A percentile compares a stretch with the other conserved stretches of the same genome.
Conservation (phyloP, 2,113 vertebrate genomes). For the Spermophilus dauricus region DNA sequence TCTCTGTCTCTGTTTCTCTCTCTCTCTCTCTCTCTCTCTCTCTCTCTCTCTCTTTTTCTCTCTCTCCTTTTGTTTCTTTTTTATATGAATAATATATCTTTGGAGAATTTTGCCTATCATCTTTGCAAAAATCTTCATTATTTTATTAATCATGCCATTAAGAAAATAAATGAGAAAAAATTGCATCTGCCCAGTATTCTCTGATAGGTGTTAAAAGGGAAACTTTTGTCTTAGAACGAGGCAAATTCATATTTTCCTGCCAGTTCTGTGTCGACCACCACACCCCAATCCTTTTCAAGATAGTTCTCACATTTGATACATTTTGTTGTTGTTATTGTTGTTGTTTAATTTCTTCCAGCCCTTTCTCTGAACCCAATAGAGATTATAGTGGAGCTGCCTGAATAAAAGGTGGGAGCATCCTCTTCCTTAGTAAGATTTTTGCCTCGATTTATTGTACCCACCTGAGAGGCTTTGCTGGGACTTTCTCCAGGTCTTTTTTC, state of each 20-base stretch:
- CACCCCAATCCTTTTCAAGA: neutral
- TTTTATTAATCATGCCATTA: neutral
- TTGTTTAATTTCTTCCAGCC: neutral
- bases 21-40: too few relatives aligned
- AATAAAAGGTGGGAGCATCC: rapidly evolving
- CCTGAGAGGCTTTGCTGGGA: neutral
- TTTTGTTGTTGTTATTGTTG: neutral
- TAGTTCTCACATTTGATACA: neutral
- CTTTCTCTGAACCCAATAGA: neutral
- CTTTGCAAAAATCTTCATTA: neutral
- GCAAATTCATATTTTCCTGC: neutral
- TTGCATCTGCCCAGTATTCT: neutral
- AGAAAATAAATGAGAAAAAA: neutral
- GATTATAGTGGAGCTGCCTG: neutral
- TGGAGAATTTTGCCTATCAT: neutral
- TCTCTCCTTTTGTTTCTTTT: neutral
- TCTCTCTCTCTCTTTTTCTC: neutral
- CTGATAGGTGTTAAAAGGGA: neutral
- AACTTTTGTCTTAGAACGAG: neutral
- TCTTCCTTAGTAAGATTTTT: neutral
- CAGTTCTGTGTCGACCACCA: neutral
- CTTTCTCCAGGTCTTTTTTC: neutral
- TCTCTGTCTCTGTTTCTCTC: neutral
- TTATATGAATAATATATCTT: neutral
- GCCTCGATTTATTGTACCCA: neutral